Evolutionary conservation across 2,797 vertebrate genomes (phyloP).

Genomic region (Hypotaenidia okinawae): DNA sequence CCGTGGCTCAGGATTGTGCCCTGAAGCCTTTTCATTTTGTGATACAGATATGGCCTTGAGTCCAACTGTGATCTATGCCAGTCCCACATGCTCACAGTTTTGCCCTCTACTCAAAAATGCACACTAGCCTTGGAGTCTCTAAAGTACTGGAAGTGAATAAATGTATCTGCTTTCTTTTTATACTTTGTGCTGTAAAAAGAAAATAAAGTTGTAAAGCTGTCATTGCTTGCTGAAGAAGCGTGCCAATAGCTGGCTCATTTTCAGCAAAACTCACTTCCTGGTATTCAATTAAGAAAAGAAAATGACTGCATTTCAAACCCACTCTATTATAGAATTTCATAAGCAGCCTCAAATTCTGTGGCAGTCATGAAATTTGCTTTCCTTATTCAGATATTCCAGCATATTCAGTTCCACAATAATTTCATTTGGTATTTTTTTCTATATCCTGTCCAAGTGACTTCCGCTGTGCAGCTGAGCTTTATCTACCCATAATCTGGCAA

Average conservation of each 20-base stretch:
- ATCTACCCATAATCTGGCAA: not conserved
- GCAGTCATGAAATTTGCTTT: constrained; percentile 19
- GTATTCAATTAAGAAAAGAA: constrained; percentile 36
- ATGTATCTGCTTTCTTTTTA: constrained; percentile 61
- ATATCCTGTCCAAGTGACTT: not conserved
- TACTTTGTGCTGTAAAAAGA: constrained; percentile 55
- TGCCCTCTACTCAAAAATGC: not conserved
- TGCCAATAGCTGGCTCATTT: not conserved
- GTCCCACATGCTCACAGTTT: not conserved
- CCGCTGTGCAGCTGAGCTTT: not conserved
- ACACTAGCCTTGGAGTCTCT: constrained; percentile 13
- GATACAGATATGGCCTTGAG: not conserved
- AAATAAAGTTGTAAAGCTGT: constrained; percentile 34
- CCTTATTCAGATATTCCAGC: constrained; percentile 4
- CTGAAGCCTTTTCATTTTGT: not conserved
- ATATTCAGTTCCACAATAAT: not conserved
- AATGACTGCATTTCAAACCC: constrained; percentile 43
- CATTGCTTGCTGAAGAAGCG: not conserved
- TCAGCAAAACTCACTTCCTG: constrained; percentile 33
- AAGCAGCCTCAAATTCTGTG: not conserved
- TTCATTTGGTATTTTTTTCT: not conserved
- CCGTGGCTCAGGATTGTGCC: not conserved
- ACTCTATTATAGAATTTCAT: constrained; percentile 33
- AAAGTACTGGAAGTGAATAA: constrained; percentile 52
- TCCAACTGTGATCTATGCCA: fast-evolving